Evolutionary conservation across 2,797 vertebrate genomes (phyloP).

Genomic region (Myotis vivesi): DNA sequence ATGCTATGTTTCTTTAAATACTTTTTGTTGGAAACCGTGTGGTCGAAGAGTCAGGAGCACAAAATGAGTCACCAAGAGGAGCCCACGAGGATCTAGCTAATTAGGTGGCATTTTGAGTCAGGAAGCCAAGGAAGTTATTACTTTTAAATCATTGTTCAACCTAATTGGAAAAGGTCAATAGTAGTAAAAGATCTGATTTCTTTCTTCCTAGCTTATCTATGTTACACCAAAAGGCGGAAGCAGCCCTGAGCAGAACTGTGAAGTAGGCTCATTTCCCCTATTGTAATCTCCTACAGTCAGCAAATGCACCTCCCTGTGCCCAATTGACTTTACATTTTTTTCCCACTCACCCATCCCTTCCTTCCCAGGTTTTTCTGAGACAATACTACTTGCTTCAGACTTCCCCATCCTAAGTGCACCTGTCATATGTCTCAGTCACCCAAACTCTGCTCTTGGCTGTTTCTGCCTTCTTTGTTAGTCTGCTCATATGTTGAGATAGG

Average conservation of each 20-base stretch:
- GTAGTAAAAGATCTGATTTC: neutral
- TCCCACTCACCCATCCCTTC: neutral
- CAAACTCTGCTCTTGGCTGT: neutral
- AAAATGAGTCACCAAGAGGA: neutral
- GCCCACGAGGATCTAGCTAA: neutral
- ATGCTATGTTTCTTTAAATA: neutral
- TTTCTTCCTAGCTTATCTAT: neutral
- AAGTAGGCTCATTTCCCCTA: neutral
- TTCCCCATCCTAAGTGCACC: neutral
- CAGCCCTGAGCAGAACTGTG: neutral
- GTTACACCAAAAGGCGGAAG: neutral
- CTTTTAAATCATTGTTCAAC: slow-evolving; percentile 21
- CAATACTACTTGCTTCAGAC: neutral
- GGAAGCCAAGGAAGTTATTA: neutral
- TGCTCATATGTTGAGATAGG: neutral
- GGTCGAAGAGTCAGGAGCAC: neutral
- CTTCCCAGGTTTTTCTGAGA: neutral
- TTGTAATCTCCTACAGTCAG: neutral
- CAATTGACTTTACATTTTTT: neutral
- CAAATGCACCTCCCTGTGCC: accelerated
- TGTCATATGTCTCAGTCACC: neutral
- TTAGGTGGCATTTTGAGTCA: neutral
- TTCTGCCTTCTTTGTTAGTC: neutral
- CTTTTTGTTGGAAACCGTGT: neutral
- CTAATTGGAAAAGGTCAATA: slow-evolving; percentile 21